Percentiles rank a stretch among this genome's conserved stretches.
Evolutionary conservation across 2,888 invertebrate genomes (phyloP).

Genomic region (Acronicta leporina): DNA sequence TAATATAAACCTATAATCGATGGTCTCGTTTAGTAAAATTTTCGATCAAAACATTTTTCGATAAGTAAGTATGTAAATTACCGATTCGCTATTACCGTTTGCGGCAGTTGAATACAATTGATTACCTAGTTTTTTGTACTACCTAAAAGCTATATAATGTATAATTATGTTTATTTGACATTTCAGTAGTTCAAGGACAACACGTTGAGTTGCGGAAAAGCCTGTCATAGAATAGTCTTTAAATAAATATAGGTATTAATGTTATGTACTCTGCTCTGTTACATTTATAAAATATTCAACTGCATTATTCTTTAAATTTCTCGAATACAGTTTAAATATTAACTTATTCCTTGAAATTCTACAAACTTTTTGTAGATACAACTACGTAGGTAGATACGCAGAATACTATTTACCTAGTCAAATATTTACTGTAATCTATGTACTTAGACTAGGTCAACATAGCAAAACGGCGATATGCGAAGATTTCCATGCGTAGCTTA

Average conservation of each 20-base stretch:
- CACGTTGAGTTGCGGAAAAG: neutral
- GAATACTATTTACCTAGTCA: conserved; percentile 11
- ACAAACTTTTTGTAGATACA: neutral
- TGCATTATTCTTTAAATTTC: no score
- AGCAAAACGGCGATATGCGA: conserved; percentile 18
- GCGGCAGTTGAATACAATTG: neutral
- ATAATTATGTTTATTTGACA: neutral
- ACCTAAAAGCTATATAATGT: neutral
- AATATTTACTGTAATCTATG: conserved; percentile 27
- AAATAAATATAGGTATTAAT: neutral
- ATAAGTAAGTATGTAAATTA: neutral
- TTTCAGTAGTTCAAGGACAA: conserved; percentile 1
- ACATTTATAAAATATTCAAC: no score
- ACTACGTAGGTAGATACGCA: neutral
- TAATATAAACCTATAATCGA: neutral
- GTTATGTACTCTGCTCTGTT: neutral
- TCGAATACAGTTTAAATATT: no score
- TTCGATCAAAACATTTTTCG: neutral
- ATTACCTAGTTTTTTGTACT: neutral
- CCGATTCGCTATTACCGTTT: neutral
- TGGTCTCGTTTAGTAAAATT: neutral
- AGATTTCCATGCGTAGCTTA: conserved; percentile 21
- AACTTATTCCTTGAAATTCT: neutral
- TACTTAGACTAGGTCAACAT: conserved; percentile 21
- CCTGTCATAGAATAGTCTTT: neutral